These are phyloP conservation scores for Calliphora vicina DNA, from an alignment of 1,140 invertebrate species.

Conservation along the genomic window DNA sequence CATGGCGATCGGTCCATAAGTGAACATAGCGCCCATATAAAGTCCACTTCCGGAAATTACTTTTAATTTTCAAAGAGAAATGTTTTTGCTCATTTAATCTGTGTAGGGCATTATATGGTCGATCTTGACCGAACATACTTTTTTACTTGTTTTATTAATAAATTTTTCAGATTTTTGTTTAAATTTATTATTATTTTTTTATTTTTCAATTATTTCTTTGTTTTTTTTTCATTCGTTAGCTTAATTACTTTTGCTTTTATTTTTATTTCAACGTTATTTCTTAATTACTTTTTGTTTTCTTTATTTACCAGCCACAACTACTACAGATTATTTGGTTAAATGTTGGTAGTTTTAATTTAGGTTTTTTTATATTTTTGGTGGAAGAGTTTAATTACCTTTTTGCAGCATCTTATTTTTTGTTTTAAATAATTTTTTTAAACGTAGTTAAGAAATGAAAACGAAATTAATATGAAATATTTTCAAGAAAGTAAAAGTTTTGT, in stretches of 20 bases:
- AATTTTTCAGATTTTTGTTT: neutral
- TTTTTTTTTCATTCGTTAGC: neutral
- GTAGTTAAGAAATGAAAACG: neutral
- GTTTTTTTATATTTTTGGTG: neutral
- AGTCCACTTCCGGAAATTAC: too few relatives aligned
- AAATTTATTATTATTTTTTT: neutral
- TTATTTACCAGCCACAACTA: too few relatives aligned
- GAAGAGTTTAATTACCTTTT: neutral
- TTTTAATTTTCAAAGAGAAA: too few relatives aligned
- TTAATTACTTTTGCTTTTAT: neutral
- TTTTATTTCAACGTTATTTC: neutral
- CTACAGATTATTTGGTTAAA: neutral
- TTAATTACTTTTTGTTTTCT: neutral
- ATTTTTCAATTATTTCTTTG: neutral
- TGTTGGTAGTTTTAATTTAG: neutral
- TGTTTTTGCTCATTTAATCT: too few relatives aligned
- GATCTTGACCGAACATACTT: too few relatives aligned
- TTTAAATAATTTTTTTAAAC: neutral
- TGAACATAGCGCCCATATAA: too few relatives aligned
- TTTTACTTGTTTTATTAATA: too few relatives aligned
- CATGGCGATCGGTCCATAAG: too few relatives aligned
- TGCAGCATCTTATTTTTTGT: neutral
- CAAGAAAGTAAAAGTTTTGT: neutral
- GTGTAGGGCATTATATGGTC: too few relatives aligned
- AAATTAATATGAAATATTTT: neutral